Base-by-base conservation (phyloP, 2,888 invertebrate genomes). In the Phengaris arion region DNA sequence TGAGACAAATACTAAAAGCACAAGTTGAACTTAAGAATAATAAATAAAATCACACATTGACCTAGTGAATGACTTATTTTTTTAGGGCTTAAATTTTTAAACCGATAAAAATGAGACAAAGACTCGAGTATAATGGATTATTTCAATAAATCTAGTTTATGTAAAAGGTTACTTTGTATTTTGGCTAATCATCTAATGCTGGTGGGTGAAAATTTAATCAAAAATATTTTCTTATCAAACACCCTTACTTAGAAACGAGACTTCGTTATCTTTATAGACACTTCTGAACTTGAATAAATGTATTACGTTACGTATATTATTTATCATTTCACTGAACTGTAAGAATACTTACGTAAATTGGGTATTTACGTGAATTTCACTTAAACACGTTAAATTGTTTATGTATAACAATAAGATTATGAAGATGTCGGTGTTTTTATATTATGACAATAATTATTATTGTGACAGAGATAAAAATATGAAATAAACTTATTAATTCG, bases 161-260 rank as follows among this genome's bases (percentile, higher is more conserved):
- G 10, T 59, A 10, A 59, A 48, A 52, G 9, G 35, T 64, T 12
- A 45, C 35, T 64, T 64, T 64, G 64, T 64, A 64, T 64, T 64
- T 35, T 64, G 9, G 4, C 15, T 10, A 15, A 9, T 15, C 13
- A 64, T 9, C 12, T 64, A 45, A 64, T 64, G 59, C 59, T 59
- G 35, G 64, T 35, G 35, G 35, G 35, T 64, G 35, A 45, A 64
- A 64, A 45, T 45, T 35, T 64, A 35, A 64, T 64, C 64, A 64
- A 64, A 64, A 35, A 64, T 64, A 64, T 64, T 64, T 35, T 64
- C 64, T 64, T 64, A 64, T 64, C 35, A 64, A 12, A 64, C 12
- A 64, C 35, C 15, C 15, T 57, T 64, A 35, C 35, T 35, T 64
- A 22, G 35, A 35, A 45, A 13, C 35, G 64, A 64, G 35, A 12